These are phyloP conservation scores for Psilopsiagon aymara DNA, from an alignment of 2,113 vertebrate species.

Conservation along the genomic window DNA sequence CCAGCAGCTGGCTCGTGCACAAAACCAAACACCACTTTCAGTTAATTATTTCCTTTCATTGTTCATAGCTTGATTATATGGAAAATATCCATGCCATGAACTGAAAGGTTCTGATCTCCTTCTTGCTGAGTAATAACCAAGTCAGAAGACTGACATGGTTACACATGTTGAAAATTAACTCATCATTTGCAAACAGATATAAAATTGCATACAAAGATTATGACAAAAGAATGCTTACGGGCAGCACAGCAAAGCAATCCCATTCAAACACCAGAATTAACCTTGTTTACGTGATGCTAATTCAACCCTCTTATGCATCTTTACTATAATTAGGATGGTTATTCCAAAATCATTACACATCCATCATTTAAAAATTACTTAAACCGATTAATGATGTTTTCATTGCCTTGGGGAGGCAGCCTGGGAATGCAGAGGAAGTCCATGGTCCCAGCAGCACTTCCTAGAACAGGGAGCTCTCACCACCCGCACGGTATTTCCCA, in stretches of 20 bases:
- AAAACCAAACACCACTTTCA: neutral
- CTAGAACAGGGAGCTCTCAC: neutral
- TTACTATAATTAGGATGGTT: conserved; percentile 13
- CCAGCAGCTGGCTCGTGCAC: neutral
- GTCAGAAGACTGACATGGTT: neutral
- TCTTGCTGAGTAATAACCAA: neutral
- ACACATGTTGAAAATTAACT: neutral
- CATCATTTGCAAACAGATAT: neutral
- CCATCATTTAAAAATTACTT: neutral
- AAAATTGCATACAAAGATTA: neutral
- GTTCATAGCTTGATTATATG: neutral
- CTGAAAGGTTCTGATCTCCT: neutral
- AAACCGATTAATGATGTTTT: neutral
- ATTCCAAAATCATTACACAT: conserved; percentile 1
- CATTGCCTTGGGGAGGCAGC: neutral
- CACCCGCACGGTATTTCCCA: neutral
- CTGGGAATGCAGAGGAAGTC: neutral
- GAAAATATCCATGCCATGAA: neutral
- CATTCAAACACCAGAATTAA: conserved; percentile 9
- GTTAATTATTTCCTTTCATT: conserved; percentile 16
- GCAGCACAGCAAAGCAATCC: neutral
- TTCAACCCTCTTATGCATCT: conserved; percentile 12
- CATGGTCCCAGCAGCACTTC: neutral
- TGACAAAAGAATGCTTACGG: neutral
- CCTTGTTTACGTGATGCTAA: neutral